Base-by-base conservation (phyloP, 2,888 invertebrate genomes). In the Cataglyphis livida region DNA sequence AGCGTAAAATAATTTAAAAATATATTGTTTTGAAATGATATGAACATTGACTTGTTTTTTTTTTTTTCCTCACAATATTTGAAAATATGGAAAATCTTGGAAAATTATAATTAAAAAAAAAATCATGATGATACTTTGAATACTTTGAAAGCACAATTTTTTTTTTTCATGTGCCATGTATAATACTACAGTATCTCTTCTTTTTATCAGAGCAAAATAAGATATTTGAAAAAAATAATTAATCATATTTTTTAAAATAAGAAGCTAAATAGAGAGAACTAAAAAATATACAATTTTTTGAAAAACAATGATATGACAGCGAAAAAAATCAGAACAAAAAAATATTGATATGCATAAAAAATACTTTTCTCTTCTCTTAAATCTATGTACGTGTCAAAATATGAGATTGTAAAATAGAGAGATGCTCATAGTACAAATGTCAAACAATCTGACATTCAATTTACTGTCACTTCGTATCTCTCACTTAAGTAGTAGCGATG, bases 401-500 rank as follows among this genome's bases (percentile, higher is more conserved):
- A 51, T 71, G 18, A 41, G 38, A 15, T 41, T n/a, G 28, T 25
- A 35, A 64, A 21, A 28, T 28, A 41, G 25, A 38, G n/a, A 3
- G 25, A 54, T 66, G 15, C 10, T 68, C 0, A 41, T 12, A 54
- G 70, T 57, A 18, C 44, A 10, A 32, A 15, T n/a, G 51, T 51
- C 6, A 57, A 78, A 28, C 71, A 70, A 79, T 79, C 21, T 59
- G 59, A 71, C 44, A 59, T 79, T 71, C 70, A 79, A 79, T 79
- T 71, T 51, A 68, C 44, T 54, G 61, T 78, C 41, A 44, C 32
- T 68, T 51, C 12, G 70, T 81, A 57, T 71, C 64, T 84, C 64
- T 84, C 44, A 73, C 38, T 62, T 48, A 88, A 78, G 84, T 51
- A 84, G 76, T 75, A 82, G 73, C 71, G 79, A 79, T 83, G 48